A percentile compares a stretch with the other conserved stretches of the same genome.
These are phyloP conservation scores for Mesorhabditis spiculigera DNA, from an alignment of 2,888 invertebrate genomes.

Conservation along the genomic window DNA sequence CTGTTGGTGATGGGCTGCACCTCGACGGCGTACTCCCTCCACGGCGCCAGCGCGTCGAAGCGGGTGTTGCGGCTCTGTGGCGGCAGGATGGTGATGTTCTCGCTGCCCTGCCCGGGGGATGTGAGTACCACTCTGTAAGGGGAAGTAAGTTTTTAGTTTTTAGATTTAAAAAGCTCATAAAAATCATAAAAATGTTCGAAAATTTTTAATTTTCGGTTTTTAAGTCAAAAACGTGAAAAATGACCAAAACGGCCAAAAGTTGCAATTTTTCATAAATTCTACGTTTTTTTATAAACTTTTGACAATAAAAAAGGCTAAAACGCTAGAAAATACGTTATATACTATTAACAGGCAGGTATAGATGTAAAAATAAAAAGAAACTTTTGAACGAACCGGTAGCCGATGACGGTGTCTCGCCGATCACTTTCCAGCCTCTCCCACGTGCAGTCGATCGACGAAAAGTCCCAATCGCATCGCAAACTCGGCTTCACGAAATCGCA, in stretches of 20 bases:
- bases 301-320: background rate
- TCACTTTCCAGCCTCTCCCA: background rate
- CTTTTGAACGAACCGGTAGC: background rate
- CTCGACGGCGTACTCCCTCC: conserved; percentile 15
- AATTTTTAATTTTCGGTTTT: no score
- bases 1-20: conserved; percentile 33
- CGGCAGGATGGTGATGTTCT: conserved; percentile 35
- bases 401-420: background rate
- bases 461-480: background rate
- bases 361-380: background rate
- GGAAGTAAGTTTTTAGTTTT: background rate
- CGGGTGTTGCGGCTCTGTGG: conserved; percentile 17
- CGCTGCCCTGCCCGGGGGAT: conserved; percentile 23
- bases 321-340: background rate
- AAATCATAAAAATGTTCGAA: no score
- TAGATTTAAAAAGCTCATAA: no score
- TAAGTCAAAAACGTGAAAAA: no score
- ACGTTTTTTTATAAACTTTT: no score
- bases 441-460: background rate
- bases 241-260: no score
- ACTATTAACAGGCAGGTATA: background rate
- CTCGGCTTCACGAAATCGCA: background rate
- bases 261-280: no score
- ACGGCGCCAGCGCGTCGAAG: background rate
- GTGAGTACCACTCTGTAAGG: conserved; percentile 28